These are phyloP conservation scores for Polyommatus iphigenia DNA, from an alignment of 2,888 invertebrate species.

Conservation along the genomic window DNA sequence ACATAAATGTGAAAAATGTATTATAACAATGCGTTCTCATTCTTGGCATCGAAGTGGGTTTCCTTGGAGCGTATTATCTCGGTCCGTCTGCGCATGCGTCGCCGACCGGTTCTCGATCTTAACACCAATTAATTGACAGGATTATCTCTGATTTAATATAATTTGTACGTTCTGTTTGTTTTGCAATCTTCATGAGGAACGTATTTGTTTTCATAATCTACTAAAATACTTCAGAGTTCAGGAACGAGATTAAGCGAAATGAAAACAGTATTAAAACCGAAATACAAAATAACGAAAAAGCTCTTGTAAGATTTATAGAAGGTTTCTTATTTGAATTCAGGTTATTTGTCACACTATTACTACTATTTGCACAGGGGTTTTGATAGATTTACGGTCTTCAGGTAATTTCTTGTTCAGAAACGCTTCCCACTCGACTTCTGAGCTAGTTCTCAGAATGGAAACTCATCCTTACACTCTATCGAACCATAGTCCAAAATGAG, in stretches of 20 bases:
- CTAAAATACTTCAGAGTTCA: constrained; percentile 19
- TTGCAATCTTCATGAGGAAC: constrained; percentile 58
- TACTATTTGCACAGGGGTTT: no score
- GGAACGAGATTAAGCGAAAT: constrained; percentile 20
- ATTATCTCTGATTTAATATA: constrained; percentile 79
- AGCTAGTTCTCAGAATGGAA: neutral
- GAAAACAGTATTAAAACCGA: neutral
- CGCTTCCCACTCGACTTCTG: neutral
- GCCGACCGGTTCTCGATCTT: constrained; percentile 72
- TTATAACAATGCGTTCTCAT: neutral
- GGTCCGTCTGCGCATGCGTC: constrained; percentile 69
- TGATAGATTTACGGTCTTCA: no score
- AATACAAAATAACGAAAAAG: neutral
- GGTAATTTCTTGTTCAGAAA: no score
- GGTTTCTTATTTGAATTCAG: no score
- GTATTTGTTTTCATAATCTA: constrained; percentile 49
- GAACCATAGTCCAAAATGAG: neutral
- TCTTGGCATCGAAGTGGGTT: constrained; percentile 33
- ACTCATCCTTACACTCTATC: neutral
- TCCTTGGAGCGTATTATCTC: constrained; percentile 52
- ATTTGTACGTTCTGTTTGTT: constrained; percentile 73
- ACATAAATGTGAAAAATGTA: neutral
- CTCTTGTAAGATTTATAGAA: no score
- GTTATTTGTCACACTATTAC: no score
- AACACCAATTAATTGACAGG: constrained; percentile 80